phyloP scores from a whole-genome alignment of 64 coral and sea anemone species.

The Actinia equina region DNA sequence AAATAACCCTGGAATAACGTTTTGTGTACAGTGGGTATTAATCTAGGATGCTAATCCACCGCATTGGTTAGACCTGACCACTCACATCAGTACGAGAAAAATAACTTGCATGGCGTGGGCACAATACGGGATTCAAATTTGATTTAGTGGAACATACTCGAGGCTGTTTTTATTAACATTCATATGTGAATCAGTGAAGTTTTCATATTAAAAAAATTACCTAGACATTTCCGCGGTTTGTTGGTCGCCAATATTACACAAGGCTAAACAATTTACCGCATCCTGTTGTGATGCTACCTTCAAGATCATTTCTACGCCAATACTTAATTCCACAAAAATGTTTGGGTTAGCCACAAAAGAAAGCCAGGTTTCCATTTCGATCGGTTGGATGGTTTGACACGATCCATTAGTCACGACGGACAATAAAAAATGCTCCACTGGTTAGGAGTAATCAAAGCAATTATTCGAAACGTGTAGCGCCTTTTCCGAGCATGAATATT shows the following conservation, averaged over 20 bases:
- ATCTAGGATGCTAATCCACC: conserved; percentile 12
- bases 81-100: neutral
- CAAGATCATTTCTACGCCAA: conserved; percentile 29
- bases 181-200: conserved; percentile 10
- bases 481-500: neutral
- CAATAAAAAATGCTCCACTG: neutral
- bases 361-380: conserved; percentile 17
- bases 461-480: neutral
- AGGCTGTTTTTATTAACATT: conserved; percentile 20
- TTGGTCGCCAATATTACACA: conserved; percentile 23
- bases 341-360: conserved; percentile 23
- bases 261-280: conserved; percentile 23
- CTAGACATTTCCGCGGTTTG: conserved; percentile 30
- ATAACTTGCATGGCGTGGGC: neutral
- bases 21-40: conserved; percentile 8
- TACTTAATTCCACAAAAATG: conserved; percentile 22
- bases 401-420: conserved; percentile 10
- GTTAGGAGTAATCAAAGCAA: neutral
- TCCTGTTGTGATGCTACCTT: conserved; percentile 20
- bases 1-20: conserved; percentile 15
- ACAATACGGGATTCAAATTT: neutral
- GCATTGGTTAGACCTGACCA: neutral
- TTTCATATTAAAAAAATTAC: conserved; percentile 21
- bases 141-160: neutral
- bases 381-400: conserved; percentile 27